Evolutionary conservation across 2,888 invertebrate genomes (phyloP).

Genomic region (Eubasilissa splendida): DNA sequence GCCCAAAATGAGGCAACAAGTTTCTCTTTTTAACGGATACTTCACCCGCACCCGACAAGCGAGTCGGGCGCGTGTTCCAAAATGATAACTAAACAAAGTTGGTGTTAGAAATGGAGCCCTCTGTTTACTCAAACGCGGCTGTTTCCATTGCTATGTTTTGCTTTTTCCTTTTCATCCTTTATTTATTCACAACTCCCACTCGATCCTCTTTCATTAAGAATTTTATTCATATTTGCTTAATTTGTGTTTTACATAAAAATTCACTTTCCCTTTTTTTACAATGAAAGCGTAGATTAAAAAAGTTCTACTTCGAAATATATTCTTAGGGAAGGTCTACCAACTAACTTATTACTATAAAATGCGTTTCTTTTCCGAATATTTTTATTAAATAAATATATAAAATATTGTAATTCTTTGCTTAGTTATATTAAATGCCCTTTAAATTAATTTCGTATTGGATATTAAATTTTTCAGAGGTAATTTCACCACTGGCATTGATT

Average conservation of each 20-base stretch:
- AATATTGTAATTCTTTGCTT: too few species aligned
- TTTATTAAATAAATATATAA: not conserved
- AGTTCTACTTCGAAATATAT: too few species aligned
- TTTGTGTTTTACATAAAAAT: too few species aligned
- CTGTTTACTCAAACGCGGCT: conserved; percentile 1
- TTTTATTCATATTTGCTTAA: conserved; percentile 11
- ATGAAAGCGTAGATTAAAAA: too few species aligned
- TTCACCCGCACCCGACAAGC: not conserved
- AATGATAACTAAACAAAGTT: conserved; percentile 9
- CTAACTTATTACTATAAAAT: too few species aligned
- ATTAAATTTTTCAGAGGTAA: too few species aligned
- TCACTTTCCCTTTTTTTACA: too few species aligned
- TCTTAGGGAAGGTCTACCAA: too few species aligned
- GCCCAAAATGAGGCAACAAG: too few species aligned
- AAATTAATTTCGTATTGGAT: too few species aligned
- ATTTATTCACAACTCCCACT: conserved; percentile 21
- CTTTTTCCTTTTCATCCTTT: not conserved
- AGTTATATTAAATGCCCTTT: too few species aligned
- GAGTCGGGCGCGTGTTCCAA: conserved; percentile 15
- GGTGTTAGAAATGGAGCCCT: not conserved
- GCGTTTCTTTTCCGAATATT: not conserved
- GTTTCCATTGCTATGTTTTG: conserved; percentile 11
- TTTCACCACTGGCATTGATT: too few species aligned
- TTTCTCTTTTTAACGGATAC: not conserved
- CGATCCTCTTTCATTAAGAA: conserved; percentile 17